Base-by-base conservation (phyloP, 2,888 invertebrate species). In the Ichneumoninae sp. region DNA sequence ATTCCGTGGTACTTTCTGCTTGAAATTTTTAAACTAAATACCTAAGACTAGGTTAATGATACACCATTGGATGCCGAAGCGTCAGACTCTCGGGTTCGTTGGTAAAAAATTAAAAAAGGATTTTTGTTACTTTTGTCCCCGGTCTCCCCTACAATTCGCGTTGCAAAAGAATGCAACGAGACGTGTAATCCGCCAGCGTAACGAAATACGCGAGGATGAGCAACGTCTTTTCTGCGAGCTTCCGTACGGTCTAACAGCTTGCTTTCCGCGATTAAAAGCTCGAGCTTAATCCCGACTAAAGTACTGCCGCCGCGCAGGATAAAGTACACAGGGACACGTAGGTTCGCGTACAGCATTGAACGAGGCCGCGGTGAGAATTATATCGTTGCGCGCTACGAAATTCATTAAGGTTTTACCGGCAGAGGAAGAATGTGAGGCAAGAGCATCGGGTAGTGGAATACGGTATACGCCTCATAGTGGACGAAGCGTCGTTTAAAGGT, bases 391-490 rank as follows among this genome's bases (percentile, higher is more conserved):
- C 33, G 73, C 66, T 54, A 69, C 71, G 19, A 73, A 82, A 57
- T 82, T 77, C 66, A 77, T 81, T 50, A 81, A 44, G 63, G 47
- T 81, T 60, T 81, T 40, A 68, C 66, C 69, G 36, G 74, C n/a
- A 13, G 44, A n/a, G 19, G 33, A 81, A 69, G 60, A 69, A 81
- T 40, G 44, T 47, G 36, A 75, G 40, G 47, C 60, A 60, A 75
- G n/a, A 73, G 52, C 52, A 54, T 76, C 40, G 65, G 63, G 16
- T 10, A 36, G 3, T 10, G 36, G 19, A 36, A 60, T 63, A 47
- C n/a, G 16, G 10, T 65, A 44, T 26, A 44, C 26, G 40, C 33
- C 65, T 5, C 52, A 22, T 8, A 40, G 65, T 33, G 19, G 36
- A 63, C 54, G 40, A 6, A 76, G 65, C 65, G 44, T 76, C 52